Conservation (phyloP, 2,888 invertebrate genomes). For the Polyommatus iphigenia region DNA sequence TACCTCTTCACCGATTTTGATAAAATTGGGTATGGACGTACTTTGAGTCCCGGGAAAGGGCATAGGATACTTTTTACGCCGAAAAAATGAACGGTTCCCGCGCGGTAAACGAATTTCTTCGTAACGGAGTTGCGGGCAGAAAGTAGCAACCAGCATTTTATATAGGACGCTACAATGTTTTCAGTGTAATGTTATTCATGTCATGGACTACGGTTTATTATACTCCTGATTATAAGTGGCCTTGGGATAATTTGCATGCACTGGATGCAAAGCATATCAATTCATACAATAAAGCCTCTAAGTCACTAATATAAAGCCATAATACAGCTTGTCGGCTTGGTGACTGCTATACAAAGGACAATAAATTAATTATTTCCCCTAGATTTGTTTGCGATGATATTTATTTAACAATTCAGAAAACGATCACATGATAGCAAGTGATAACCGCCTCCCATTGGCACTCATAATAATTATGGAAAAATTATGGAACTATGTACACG, state of each 20-base stretch:
- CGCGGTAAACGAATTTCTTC: no score
- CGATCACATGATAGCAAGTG: no score
- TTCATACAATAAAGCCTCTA: background rate
- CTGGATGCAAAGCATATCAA: conserved; percentile 1
- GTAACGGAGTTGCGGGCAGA: no score
- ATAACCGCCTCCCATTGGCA: no score
- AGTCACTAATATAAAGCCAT: background rate
- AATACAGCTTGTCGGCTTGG: background rate
- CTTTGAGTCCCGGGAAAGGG: no score
- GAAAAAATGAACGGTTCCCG: background rate
- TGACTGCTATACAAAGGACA: background rate
- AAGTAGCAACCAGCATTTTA: background rate
- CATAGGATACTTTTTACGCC: background rate
- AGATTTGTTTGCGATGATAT: background rate
- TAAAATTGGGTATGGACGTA: no score
- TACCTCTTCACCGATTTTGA: no score
- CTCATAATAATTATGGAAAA: no score
- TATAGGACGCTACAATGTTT: conserved; percentile 15
- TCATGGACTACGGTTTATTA: conserved; percentile 52
- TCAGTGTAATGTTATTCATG: conserved; percentile 49
- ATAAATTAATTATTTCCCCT: background rate
- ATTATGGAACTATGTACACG: no score
- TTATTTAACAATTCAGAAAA: no score
- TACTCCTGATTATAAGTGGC: conserved; percentile 49
- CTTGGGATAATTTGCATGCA: conserved; percentile 48